A percentile compares a stretch with the other conserved stretches of the same genome.
Conservation (phyloP, 2,113 vertebrate species). For the Istiophorus platypterus region DNA sequence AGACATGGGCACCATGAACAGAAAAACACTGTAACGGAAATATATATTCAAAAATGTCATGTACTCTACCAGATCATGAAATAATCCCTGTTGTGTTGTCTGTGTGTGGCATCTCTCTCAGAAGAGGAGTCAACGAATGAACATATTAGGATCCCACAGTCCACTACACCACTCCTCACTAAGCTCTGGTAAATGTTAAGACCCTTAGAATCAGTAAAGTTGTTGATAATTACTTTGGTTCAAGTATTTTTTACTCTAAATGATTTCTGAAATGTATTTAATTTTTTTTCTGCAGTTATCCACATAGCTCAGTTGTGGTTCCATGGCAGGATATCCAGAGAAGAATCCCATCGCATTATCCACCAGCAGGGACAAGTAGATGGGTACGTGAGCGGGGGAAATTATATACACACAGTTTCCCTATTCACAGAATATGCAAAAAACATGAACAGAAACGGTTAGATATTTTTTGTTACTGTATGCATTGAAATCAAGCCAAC, state of each 20-base stretch:
- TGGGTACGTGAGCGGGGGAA: conserved; percentile 84
- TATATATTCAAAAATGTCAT: not conserved
- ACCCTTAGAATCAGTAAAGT: not conserved
- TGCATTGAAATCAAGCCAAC: not conserved
- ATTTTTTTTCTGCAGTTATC: conserved; percentile 86
- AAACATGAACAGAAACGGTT: not conserved
- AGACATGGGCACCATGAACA: not conserved
- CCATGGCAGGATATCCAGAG: conserved; percentile 94
- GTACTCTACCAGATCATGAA: not conserved
- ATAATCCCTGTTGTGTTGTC: conserved; percentile 46
- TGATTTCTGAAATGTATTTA: not conserved
- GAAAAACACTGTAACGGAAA: not conserved
- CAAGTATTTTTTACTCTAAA: not conserved
- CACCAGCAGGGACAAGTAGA: conserved; percentile 97
- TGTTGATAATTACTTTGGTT: not conserved
- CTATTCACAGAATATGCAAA: not conserved
- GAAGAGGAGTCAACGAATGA: conserved; percentile 97
- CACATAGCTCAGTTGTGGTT: conserved; percentile 98
- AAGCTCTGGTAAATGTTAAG: conserved; percentile 87
- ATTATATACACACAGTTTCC: not conserved
- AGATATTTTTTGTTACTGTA: not conserved
- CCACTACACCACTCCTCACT: conserved; percentile 93
- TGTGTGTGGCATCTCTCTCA: conserved; percentile 75
- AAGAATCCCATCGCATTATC: conserved; percentile 95
- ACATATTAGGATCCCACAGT: conserved; percentile 93